Conservation (phyloP, 2,113 vertebrate species). For the Eulacestoma nigropectus region DNA sequence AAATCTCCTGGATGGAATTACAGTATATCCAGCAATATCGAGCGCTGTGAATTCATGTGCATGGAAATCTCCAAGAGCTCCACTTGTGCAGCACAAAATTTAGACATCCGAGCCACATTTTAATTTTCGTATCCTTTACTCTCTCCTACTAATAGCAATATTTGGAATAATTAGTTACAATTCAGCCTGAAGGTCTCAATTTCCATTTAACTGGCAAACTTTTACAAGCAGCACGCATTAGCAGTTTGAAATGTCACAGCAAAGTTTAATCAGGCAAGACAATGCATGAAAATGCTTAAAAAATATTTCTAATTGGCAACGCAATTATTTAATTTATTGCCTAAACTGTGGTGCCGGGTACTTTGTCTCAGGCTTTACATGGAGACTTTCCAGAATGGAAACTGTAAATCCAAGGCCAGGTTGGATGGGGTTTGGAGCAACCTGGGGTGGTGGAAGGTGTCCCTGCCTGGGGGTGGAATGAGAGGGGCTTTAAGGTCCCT, state of each 20-base stretch:
- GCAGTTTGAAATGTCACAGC: conserved; percentile 11
- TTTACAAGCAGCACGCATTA: background rate
- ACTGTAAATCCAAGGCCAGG: background rate
- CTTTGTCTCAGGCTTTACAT: background rate
- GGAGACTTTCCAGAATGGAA: background rate
- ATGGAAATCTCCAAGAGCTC: background rate
- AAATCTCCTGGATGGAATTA: background rate
- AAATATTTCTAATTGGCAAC: background rate
- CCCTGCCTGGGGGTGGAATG: background rate
- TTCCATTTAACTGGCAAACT: conserved; percentile 21
- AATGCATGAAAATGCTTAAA: background rate
- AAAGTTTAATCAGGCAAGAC: background rate
- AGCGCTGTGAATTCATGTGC: background rate
- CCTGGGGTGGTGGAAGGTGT: background rate
- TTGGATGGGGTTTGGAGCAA: rapidly evolving
- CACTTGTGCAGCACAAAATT: background rate
- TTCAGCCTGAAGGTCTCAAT: conserved; percentile 34
- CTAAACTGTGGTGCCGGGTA: background rate
- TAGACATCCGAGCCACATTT: background rate
- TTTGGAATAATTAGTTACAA: conserved; percentile 40
- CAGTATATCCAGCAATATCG: background rate
- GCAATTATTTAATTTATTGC: background rate
- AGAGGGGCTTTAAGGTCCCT: background rate
- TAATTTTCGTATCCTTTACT: background rate
- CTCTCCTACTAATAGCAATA: conserved; percentile 10